Evolutionary conservation across 2,888 invertebrate species (phyloP).

Genomic region (Tipula lateralis): DNA sequence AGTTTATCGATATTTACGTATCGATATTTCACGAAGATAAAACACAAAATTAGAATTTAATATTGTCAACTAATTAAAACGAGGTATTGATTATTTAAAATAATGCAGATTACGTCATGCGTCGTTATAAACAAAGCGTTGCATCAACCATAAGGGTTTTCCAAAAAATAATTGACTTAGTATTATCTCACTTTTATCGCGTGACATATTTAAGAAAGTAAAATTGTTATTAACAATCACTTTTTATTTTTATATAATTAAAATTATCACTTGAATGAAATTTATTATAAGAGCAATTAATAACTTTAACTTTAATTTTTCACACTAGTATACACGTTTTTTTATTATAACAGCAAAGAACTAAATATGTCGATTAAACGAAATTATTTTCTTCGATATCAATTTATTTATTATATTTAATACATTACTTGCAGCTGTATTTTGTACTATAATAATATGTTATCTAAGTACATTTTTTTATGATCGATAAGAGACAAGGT

Average conservation of each 20-base stretch:
- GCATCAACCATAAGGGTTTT: not conserved
- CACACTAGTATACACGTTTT: not conserved
- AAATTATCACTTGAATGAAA: constrained; percentile 6
- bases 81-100: not conserved
- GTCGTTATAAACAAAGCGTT: not conserved
- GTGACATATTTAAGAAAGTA: not conserved
- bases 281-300: not conserved
- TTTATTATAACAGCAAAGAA: constrained; percentile 5
- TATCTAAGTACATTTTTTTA: too few species aligned
- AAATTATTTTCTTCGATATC: not conserved
- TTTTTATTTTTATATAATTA: not conserved
- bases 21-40: not conserved
- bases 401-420: too few species aligned
- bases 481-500: not conserved
- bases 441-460: too few species aligned
- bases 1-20: not conserved
- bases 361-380: not conserved
- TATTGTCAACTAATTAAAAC: not conserved
- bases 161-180: too few species aligned
- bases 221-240: too few species aligned
- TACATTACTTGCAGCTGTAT: too few species aligned
- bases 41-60: not conserved
- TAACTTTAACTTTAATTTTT: not conserved
- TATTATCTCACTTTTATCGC: not conserved
- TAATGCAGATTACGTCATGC: not conserved